Evolutionary conservation across 2,113 vertebrate genomes (phyloP).

Genomic region (Lophochroa leadbeateri): DNA sequence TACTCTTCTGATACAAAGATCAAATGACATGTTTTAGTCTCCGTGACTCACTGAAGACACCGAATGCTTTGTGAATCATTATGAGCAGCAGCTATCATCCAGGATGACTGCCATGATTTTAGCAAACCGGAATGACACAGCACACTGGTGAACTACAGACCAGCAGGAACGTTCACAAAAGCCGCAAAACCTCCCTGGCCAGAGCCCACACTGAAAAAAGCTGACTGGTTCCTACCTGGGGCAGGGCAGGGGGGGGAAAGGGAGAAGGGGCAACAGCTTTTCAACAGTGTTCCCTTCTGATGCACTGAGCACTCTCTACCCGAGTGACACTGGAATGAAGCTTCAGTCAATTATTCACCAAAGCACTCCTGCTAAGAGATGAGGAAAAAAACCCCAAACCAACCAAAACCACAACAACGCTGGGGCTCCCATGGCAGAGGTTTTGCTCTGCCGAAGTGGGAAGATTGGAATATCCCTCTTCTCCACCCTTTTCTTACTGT

Average conservation of each 20-base stretch:
- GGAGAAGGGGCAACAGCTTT: too few relatives aligned
- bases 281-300: rapidly evolving
- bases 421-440: not conserved
- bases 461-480: not conserved
- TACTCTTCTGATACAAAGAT: not conserved
- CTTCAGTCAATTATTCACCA: not conserved
- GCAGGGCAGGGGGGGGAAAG: too few relatives aligned
- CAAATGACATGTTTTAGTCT: rapidly evolving
- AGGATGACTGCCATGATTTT: rapidly evolving
- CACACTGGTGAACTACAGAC: not conserved
- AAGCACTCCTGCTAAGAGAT: not conserved
- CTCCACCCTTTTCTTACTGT: not conserved
- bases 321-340: not conserved
- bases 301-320: not conserved
- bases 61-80: not conserved
- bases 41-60: not conserved
- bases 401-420: not conserved
- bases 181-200: not conserved
- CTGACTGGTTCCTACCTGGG: too few relatives aligned
- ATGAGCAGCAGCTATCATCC: not conserved
- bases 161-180: not conserved
- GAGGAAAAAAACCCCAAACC: rapidly evolving
- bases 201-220: not conserved
- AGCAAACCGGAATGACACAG: not conserved
- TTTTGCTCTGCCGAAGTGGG: not conserved